Base-by-base conservation (phyloP, 2,888 invertebrate genomes). In the Listrodromus nycthemerus region DNA sequence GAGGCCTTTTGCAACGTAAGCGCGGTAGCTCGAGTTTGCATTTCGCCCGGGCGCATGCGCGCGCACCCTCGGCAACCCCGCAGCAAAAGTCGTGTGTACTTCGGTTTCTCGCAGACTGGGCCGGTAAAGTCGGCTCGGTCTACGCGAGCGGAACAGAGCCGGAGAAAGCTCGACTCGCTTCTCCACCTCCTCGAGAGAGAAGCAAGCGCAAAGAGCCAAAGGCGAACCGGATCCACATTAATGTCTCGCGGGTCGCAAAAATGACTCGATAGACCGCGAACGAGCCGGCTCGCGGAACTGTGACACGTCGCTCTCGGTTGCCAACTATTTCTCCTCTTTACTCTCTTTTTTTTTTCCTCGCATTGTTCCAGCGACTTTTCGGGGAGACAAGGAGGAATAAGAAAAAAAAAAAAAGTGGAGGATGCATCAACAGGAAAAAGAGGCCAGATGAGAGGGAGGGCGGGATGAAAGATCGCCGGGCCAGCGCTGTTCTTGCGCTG, bases 151-250 rank as follows among this genome's bases (percentile, higher is more conserved):
- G 37, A 27, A 1, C 27, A 66, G 66, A 63, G 65, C 41, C 50
- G 69, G 33, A 74, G 74, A 52, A 83, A 19, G 70, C 33, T 37
- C 63, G 16, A 5, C 8, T 8, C 30, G 10, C 8, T 8, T 48
- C 33, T 50, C 37, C 13, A 1, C 7, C 37, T 30, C 7, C 8
- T 3, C 27, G 19, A 71, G 75, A 76, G 66, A 75, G 76, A 67
- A 24, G 65, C 10, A 48, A 48, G 76, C 80, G 76, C 80, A 82
- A 86, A 77, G 87, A 89, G 90, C 90, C 90, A 90, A 89, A 90
- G 91, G 91, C 91, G 90, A 92, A 90, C 91, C 91, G 91, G 91
- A 91, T 91, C 87, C 89, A 69, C 80, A 80, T 84, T 84, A 80
- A 80, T 67, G 83, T 84, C 63, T 71, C 77, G 77, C 45, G 24